Base-by-base conservation (phyloP, 2,888 invertebrate genomes). In the Hyposoter didymator region DNA sequence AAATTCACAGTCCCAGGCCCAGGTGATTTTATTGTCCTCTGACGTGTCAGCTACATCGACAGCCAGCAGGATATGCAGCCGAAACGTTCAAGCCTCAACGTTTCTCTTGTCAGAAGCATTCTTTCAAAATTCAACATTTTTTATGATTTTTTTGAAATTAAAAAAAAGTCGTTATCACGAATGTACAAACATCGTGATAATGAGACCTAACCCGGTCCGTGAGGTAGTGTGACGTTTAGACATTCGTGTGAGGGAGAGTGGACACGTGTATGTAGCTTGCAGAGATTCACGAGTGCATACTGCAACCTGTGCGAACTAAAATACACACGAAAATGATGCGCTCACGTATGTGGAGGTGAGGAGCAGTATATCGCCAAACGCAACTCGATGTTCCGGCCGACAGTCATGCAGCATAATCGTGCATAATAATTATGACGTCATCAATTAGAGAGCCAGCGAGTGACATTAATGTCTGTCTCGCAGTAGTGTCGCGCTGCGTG, bases 371-470 rank as follows among this genome's bases (percentile, higher is more conserved):
- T 91, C 89, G 90, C 82, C 85, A 78, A 89, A 88, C 87, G 88
- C 89, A 89, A 90, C 90, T 91, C 89, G 91, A 91, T 91, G 91
- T 91, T 87, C 85, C 82, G 83, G 82, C 47, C 75, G 85, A 72
- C 79, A 66, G 64, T 73, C 82, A 86, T 87, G 81, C 90, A 89
- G 91, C 90, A 91, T 91, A 92, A 92, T 92, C 92, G 92, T 91
- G 92, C 91, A 91, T 92, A 91, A 92, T 92, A 92, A 92, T 92
- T 92, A 92, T 90, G 92, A 91, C 90, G 91, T 92, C 92, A 91
- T 92, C 92, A 92, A 92, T 92, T 92, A 92, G 89, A 90, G 84
- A 79, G 84, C 90, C 89, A 87, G 90, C 85, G 88, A 88, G 89
- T 91, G 92, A 92, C 92, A 90, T 90, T 92, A 92, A 92, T 91